Evolutionary conservation across 2,888 invertebrate species (phyloP).

Genomic region (Mycalesis mineus): DNA sequence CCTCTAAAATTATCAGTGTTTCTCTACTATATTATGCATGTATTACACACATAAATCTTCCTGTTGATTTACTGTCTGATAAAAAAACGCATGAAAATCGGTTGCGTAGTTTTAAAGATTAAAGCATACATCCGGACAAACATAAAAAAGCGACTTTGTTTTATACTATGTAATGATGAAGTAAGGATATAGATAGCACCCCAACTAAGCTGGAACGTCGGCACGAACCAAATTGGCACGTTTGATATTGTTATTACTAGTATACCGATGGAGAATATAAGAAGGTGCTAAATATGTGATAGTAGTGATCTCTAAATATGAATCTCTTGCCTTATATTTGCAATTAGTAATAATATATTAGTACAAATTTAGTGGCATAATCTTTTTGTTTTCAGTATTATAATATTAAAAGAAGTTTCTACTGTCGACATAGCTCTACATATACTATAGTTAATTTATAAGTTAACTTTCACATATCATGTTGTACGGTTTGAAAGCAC

Average conservation of each 20-base stretch:
- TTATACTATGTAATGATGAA: too few species aligned
- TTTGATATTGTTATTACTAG: not conserved
- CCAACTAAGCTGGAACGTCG: not conserved
- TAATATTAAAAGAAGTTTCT: slow-evolving; percentile 41
- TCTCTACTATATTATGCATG: too few species aligned
- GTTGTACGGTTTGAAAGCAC: not conserved
- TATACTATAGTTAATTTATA: not conserved
- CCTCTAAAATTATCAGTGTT: too few species aligned
- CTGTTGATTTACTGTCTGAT: too few species aligned
- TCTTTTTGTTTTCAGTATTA: slow-evolving; percentile 54
- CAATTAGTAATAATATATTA: slow-evolving; percentile 27
- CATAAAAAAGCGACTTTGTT: too few species aligned
- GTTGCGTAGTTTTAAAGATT: too few species aligned
- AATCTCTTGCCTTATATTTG: slow-evolving; percentile 49
- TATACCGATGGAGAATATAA: not conserved
- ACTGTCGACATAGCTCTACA: not conserved
- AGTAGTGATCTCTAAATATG: slow-evolving; percentile 33
- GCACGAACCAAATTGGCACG: not conserved
- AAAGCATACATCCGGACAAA: too few species aligned
- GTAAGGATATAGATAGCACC: too few species aligned
- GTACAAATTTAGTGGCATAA: slow-evolving; percentile 51
- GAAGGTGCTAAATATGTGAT: slow-evolving; percentile 35
- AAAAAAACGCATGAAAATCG: too few species aligned
- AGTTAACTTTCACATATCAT: not conserved
- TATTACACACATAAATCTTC: too few species aligned